Conservation (phyloP, 2,888 invertebrate species). For the Agrilus cyanescens region DNA sequence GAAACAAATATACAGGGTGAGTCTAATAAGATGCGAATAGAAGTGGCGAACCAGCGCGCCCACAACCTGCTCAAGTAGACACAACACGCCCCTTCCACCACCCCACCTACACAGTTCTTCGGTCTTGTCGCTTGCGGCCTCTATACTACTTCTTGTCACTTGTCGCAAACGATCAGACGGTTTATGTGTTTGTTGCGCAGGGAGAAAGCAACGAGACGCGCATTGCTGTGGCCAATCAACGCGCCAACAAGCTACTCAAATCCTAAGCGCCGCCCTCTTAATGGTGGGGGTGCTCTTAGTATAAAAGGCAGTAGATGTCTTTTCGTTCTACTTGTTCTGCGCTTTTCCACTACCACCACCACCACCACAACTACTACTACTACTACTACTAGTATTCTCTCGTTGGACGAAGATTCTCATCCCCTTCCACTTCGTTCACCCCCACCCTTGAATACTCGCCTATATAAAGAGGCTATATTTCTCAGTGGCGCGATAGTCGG, state of each 20-base stretch:
- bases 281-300: no score
- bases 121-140: no score
- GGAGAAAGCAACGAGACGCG: constrained; percentile 91
- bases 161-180: constrained; percentile 16
- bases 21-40: constrained; percentile 92
- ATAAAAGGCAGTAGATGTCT: no score
- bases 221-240: constrained; percentile 93
- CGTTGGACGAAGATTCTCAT: no score
- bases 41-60: constrained; percentile 92
- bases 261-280: constrained; percentile 33
- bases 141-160: not conserved
- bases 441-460: no score
- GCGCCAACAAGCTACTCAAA: constrained; percentile 93
- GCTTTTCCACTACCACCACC: no score
- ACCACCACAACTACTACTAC: no score
- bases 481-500: no score
- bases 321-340: no score
- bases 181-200: constrained; percentile 40
- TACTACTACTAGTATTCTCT: no score
- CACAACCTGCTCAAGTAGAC: constrained; percentile 88
- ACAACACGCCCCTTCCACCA: constrained; percentile 19
- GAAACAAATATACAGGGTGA: constrained; percentile 49
- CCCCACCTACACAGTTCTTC: constrained; percentile 17
- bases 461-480: no score
- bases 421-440: no score